Evolutionary conservation across 2,113 vertebrate genomes (phyloP).

Genomic region (Heterotilapia buettikoferi): DNA sequence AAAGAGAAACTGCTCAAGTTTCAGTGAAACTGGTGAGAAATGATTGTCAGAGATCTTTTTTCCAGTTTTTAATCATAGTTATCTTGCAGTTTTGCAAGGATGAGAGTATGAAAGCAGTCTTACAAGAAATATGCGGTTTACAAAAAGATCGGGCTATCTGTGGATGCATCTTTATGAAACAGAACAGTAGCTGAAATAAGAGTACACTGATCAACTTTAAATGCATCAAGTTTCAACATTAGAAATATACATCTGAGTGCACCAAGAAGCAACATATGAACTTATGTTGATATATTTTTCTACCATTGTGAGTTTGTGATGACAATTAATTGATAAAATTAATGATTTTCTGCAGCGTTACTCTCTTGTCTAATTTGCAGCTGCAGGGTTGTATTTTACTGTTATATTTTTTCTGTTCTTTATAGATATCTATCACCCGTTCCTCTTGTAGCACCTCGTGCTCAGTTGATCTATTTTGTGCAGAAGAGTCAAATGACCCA

Average conservation of each 20-base stretch:
- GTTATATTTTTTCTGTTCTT: neutral
- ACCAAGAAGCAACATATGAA: neutral
- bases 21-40: neutral
- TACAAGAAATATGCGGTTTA: neutral
- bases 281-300: neutral
- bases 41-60: neutral
- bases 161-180: neutral
- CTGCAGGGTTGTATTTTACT: neutral
- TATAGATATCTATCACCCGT: neutral
- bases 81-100: neutral
- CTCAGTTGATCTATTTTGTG: neutral
- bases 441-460: neutral
- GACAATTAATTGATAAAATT: neutral
- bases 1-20: neutral
- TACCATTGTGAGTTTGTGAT: neutral
- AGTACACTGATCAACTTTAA: neutral
- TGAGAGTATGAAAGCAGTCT: neutral
- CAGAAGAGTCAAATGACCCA: neutral
- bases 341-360: neutral
- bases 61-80: neutral
- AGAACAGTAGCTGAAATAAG: neutral
- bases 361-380: neutral
- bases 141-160: neutral
- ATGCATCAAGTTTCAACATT: neutral
- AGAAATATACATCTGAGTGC: neutral